phyloP scores from a whole-genome alignment of 2,797 vertebrate species.

The Coracias cyanogaster region DNA sequence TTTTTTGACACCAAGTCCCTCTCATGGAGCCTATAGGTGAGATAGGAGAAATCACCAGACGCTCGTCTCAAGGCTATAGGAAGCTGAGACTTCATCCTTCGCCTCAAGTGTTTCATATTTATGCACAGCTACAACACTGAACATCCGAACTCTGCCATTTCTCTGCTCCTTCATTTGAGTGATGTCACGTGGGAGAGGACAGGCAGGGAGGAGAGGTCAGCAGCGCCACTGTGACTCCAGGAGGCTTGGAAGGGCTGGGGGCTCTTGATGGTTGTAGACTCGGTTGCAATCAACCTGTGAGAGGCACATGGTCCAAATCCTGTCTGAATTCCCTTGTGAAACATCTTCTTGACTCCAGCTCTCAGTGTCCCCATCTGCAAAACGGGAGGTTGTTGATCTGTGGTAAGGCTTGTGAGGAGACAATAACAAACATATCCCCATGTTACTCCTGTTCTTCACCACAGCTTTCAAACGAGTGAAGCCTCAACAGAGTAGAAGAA shows the following conservation, averaged over 20 bases:
- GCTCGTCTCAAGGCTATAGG: neutral
- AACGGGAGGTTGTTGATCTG: accelerated
- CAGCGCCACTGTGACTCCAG: neutral
- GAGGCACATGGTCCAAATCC: neutral
- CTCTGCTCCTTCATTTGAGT: neutral
- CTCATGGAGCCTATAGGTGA: neutral
- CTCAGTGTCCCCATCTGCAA: neutral
- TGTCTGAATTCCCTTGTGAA: neutral
- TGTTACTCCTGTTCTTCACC: neutral
- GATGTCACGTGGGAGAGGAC: too few species aligned
- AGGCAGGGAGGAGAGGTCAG: neutral
- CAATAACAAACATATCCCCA: accelerated
- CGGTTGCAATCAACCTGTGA: neutral
- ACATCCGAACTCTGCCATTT: neutral
- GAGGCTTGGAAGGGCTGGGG: neutral
- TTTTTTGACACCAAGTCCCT: accelerated
- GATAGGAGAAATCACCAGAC: neutral
- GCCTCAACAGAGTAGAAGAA: neutral
- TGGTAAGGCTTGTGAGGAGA: neutral
- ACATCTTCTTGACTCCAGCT: neutral
- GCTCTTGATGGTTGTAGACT: neutral
- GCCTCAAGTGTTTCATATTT: neutral
- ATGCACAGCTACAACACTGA: accelerated
- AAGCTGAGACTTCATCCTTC: neutral
- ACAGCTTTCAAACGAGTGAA: neutral